Conservation (phyloP, 1,140 invertebrate species). For the Drosophila lacteicornis region DNA sequence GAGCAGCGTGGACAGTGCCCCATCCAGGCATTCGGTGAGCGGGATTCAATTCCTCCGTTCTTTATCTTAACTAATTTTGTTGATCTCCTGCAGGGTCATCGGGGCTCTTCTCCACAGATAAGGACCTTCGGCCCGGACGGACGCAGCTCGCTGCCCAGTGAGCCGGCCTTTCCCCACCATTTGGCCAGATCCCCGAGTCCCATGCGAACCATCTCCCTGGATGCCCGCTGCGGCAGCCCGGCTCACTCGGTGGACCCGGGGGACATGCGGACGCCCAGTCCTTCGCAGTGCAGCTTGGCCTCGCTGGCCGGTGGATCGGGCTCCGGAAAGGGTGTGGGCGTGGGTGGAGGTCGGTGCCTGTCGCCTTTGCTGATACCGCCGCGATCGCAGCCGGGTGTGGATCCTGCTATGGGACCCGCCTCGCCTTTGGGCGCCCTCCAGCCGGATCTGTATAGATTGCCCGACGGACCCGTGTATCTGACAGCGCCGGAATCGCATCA, state of each 20-base stretch:
- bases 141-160: constrained; percentile 85
- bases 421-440: constrained; percentile 93
- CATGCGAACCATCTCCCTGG: constrained; percentile 89
- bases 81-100: constrained; percentile 88
- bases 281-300: constrained; percentile 87
- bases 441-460: constrained; percentile 92
- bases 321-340: constrained; percentile 74
- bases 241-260: constrained; percentile 78
- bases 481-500: constrained; percentile 86
- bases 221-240: constrained; percentile 88
- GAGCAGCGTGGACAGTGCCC: constrained; percentile 90
- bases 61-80: not conserved
- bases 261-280: constrained; percentile 84
- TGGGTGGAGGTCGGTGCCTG: constrained; percentile 86
- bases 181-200: constrained; percentile 90
- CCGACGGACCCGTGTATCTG: constrained; percentile 90
- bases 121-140: constrained; percentile 91
- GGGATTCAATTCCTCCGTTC: rapidly evolving
- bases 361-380: constrained; percentile 90
- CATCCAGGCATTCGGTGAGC: constrained; percentile 88
- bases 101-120: constrained; percentile 92
- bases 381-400: constrained; percentile 70
- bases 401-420: constrained; percentile 86
- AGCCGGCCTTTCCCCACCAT: constrained; percentile 77
- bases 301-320: constrained; percentile 85